A percentile compares a stretch with the other conserved stretches of the same genome.
Evolutionary conservation across 2,888 invertebrate species (phyloP).

Genomic region (Nomada ferruginata): DNA sequence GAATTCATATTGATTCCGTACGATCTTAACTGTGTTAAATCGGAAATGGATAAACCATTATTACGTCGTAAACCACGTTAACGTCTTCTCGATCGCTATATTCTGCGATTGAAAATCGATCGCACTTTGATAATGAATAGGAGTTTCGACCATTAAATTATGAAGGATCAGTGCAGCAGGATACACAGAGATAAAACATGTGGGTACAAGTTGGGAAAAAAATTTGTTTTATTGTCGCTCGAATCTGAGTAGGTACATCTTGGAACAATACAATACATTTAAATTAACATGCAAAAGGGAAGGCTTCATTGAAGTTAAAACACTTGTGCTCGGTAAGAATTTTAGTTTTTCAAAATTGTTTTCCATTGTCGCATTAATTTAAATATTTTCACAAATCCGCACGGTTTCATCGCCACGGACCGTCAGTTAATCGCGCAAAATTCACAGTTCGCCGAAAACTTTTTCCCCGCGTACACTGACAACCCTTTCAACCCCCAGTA

Average conservation of each 20-base stretch:
- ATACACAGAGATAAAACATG: not conserved
- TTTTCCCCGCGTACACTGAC: conserved; percentile 24
- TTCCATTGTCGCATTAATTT: too few relatives aligned
- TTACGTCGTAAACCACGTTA: conserved; percentile 28
- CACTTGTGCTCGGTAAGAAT: not conserved
- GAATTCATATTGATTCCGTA: conserved; percentile 42
- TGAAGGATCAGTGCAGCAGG: not conserved
- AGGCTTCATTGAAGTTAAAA: not conserved
- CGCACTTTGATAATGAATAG: conserved; percentile 6
- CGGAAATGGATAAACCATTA: conserved; percentile 38
- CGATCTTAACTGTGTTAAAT: conserved; percentile 43
- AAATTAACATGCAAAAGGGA: too few relatives aligned
- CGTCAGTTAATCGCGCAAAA: not conserved
- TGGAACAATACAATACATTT: not conserved
- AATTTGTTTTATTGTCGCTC: too few relatives aligned
- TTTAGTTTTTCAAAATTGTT: not conserved
- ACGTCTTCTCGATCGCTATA: conserved; percentile 12
- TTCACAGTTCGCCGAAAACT: conserved; percentile 16
- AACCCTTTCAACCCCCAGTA: conserved; percentile 67
- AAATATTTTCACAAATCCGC: not conserved
- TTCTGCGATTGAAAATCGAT: conserved; percentile 35
- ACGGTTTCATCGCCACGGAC: not conserved
- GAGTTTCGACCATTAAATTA: conserved; percentile 2
- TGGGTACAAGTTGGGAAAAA: not conserved
- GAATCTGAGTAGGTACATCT: not conserved